phyloP scores from a whole-genome alignment of 2,797 vertebrate species.

The Alosa sapidissima region DNA sequence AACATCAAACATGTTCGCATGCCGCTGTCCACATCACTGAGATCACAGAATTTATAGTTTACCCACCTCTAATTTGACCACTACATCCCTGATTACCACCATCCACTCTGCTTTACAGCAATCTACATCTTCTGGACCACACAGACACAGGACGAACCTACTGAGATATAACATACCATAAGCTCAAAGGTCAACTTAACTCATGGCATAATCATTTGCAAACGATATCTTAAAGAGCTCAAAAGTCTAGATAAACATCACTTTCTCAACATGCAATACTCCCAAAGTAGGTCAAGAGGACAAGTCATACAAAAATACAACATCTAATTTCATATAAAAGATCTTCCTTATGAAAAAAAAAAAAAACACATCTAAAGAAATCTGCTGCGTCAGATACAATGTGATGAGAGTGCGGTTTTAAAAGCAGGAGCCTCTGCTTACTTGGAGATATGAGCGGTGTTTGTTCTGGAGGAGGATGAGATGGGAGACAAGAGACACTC shows the following conservation, averaged over 20 bases:
- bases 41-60: too few relatives aligned
- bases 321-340: not conserved
- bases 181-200: not conserved
- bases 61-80: too few relatives aligned
- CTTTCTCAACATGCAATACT: too few relatives aligned
- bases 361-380: not conserved
- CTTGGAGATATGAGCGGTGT: not conserved
- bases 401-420: not conserved
- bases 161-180: too few relatives aligned
- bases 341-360: not conserved
- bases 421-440: not conserved
- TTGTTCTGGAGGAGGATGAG: not conserved
- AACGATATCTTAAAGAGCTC: not conserved
- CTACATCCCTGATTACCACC: not conserved
- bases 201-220: not conserved
- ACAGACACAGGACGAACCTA: not conserved
- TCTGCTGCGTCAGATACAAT: not conserved
- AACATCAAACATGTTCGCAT: too few relatives aligned
- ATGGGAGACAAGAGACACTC: not conserved
- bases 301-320: not conserved
- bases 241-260: not conserved
- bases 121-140: not conserved
- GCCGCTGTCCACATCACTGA: too few relatives aligned
- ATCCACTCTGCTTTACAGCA: not conserved
- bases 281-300: not conserved